Percentiles rank a stretch among this genome's conserved stretches.
Evolutionary conservation across 2,888 invertebrate species (phyloP).

Genomic region (Cryptocheilus praepositus): DNA sequence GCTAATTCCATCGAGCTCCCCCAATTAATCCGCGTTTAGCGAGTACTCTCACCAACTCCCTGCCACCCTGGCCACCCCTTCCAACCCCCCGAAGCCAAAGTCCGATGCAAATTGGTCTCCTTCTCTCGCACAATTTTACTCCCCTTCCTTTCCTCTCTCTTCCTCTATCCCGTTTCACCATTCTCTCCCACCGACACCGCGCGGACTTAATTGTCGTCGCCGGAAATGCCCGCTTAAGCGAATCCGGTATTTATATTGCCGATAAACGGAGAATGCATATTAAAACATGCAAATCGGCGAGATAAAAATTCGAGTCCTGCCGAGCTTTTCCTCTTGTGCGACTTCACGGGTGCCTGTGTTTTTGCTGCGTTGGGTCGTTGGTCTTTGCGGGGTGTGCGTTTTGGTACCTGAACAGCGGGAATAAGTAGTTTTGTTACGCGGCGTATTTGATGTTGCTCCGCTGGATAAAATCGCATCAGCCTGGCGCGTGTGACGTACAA

Average conservation of each 20-base stretch:
- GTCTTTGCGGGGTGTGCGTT: too few relatives aligned
- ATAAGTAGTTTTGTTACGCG: too few relatives aligned
- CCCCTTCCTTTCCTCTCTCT: too few relatives aligned
- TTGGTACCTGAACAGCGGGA: too few relatives aligned
- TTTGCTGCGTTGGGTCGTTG: too few relatives aligned
- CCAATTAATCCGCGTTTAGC: conserved; percentile 34
- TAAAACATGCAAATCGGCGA: conserved; percentile 58
- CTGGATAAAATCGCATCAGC: too few relatives aligned
- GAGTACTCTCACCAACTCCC: conserved; percentile 8
- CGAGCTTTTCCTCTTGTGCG: conserved; percentile 15
- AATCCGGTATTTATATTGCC: conserved; percentile 61
- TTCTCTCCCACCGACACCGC: conserved; percentile 19
- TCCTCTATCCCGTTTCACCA: too few relatives aligned
- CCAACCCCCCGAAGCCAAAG: conserved; percentile 3
- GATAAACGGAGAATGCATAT: conserved; percentile 60
- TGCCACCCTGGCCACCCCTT: too few relatives aligned
- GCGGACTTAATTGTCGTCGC: conserved; percentile 54
- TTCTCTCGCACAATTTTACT: conserved; percentile 15
- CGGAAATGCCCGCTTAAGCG: conserved; percentile 51
- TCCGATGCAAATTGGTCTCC: conserved; percentile 54
- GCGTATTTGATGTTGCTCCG: too few relatives aligned
- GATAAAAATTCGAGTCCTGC: conserved; percentile 47
- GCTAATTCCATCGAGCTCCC: conserved; percentile 32
- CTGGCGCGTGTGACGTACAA: too few relatives aligned
- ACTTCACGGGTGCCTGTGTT: too few relatives aligned